Percentiles rank a stretch among this genome's conserved stretches.
phyloP scores from a whole-genome alignment of 2,797 vertebrate genomes.

The Tapera naevia region DNA sequence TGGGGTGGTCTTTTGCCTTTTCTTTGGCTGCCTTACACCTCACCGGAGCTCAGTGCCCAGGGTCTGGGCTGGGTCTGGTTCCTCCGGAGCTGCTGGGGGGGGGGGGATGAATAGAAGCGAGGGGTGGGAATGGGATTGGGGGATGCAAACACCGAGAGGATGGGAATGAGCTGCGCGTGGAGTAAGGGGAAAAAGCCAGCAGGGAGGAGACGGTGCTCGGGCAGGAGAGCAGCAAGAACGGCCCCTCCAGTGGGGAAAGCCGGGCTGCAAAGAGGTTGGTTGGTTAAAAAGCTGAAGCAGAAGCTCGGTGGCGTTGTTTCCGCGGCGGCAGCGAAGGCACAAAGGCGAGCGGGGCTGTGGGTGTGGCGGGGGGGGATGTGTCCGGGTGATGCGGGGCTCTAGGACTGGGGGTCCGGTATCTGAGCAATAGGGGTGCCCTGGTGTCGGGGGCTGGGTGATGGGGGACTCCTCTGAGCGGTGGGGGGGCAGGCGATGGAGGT shows the following conservation, averaged over 20 bases:
- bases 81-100: not conserved
- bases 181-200: no score
- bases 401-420: no score
- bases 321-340: no score
- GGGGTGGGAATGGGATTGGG: not conserved
- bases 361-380: no score
- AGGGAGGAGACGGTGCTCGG: fast-evolving
- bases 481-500: no score
- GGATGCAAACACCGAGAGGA: fast-evolving
- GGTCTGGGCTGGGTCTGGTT: not conserved
- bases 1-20: not conserved
- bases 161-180: fast-evolving
- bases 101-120: no score
- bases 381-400: no score
- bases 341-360: no score
- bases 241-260: not conserved
- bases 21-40: not conserved
- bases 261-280: not conserved
- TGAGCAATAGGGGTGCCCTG: no score
- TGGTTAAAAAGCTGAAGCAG: not conserved
- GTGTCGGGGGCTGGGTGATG: no score
- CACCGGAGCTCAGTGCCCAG: not conserved
- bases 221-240: not conserved
- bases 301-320: no score
- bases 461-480: no score